Evolutionary conservation across 2,888 invertebrate genomes (phyloP).

Genomic region (Cantharis nigra): DNA sequence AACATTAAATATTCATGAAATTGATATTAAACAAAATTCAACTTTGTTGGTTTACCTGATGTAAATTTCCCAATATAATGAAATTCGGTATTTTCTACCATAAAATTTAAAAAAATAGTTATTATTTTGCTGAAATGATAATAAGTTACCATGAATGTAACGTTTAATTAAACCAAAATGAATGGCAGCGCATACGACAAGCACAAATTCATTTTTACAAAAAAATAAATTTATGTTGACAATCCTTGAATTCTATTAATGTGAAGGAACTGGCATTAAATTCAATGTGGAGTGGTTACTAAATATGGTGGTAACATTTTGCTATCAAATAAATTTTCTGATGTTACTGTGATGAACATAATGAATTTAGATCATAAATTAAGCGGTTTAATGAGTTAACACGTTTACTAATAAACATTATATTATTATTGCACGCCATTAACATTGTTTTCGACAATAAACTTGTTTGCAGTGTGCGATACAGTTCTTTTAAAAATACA

Average conservation of each 20-base stretch:
- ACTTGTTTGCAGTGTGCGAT: neutral
- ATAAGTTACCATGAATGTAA: neutral
- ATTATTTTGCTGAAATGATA: neutral
- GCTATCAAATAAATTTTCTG: neutral
- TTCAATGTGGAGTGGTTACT: neutral
- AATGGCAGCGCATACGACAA: neutral
- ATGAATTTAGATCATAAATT: constrained; percentile 3
- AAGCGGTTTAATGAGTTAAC: neutral
- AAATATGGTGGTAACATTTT: neutral
- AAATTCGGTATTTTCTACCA: neutral
- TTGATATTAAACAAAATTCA: neutral
- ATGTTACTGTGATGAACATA: neutral
- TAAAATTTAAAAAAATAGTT: neutral
- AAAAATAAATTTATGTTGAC: neutral
- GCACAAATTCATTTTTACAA: neutral
- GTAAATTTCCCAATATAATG: neutral
- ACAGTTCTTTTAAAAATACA: neutral
- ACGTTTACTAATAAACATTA: neutral
- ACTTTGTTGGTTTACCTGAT: neutral
- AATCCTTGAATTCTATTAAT: neutral
- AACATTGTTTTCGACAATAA: neutral
- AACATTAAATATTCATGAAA: neutral
- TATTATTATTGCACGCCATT: neutral
- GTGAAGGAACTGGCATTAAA: neutral
- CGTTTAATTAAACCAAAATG: neutral